Evolutionary conservation across 2,888 invertebrate genomes (phyloP).

Genomic region (Aphidius colemani): DNA sequence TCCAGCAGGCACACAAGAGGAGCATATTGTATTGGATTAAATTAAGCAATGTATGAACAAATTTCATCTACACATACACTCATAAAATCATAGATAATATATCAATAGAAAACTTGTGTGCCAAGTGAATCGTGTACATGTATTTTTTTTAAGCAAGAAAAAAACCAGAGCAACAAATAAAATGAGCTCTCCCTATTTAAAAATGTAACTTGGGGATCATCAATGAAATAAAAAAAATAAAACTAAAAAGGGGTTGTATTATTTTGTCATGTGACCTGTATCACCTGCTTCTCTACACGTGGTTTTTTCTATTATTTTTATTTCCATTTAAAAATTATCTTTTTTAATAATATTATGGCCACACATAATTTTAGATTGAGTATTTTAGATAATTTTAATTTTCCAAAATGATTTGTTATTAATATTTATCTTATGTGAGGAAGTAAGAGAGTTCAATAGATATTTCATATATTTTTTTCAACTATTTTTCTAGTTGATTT

Average conservation of each 20-base stretch:
- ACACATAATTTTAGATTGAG: too few relatives aligned
- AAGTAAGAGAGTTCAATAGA: background rate
- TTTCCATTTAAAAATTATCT: background rate
- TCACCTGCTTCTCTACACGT: constrained; percentile 47
- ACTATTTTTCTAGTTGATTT: constrained; percentile 30
- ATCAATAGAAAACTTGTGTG: constrained; percentile 48
- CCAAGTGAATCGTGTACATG: constrained; percentile 55
- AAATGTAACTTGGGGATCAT: constrained; percentile 9
- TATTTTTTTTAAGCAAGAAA: constrained; percentile 10
- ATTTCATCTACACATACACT: constrained; percentile 39
- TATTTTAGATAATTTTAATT: background rate
- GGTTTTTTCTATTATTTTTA: constrained; percentile 37
- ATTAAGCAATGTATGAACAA: constrained; percentile 50
- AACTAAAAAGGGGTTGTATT: constrained; percentile 35
- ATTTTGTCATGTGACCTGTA: constrained; percentile 51
- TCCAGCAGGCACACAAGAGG: constrained; percentile 26
- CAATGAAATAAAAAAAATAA: too few relatives aligned
- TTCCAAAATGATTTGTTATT: background rate
- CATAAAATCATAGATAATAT: constrained; percentile 14
- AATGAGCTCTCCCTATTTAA: constrained; percentile 18
- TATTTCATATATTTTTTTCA: constrained; percentile 8
- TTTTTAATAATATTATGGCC: background rate
- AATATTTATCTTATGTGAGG: too few relatives aligned
- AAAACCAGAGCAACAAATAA: constrained; percentile 23
- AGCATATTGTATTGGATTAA: constrained; percentile 60